These are phyloP conservation scores for Nylanderia fulva DNA, from an alignment of 1,140 invertebrate species.

Conservation along the genomic window DNA sequence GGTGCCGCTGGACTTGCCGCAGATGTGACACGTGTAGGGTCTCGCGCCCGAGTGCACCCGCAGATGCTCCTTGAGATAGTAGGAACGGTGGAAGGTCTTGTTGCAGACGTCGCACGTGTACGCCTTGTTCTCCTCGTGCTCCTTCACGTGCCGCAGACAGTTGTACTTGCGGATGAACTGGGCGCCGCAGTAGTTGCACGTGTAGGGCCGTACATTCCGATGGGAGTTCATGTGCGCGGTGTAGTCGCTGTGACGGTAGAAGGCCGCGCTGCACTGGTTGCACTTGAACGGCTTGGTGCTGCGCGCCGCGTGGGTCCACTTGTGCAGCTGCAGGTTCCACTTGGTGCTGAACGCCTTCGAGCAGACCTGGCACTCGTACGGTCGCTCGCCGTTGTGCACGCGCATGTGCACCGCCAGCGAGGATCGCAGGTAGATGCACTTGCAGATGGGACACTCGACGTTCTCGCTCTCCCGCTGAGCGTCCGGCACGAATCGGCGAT, in stretches of 20 bases:
- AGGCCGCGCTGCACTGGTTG: constrained; percentile 92
- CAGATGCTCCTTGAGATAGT: constrained; percentile 95
- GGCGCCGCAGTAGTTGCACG: constrained; percentile 97
- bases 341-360: constrained; percentile 94
- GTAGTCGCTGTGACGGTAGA: constrained; percentile 92
- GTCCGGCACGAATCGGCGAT: constrained; percentile 90
- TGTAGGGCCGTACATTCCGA: constrained; percentile 92
- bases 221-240: constrained; percentile 94
- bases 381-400: constrained; percentile 91
- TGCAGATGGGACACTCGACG: constrained; percentile 92
- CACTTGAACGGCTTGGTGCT: constrained; percentile 95
- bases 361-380: constrained; percentile 93
- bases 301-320: constrained; percentile 94
- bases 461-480: constrained; percentile 88
- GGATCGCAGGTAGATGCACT: constrained; percentile 91
- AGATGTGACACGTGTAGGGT: constrained; percentile 94
- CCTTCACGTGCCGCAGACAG: constrained; percentile 95
- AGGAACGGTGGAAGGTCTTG: constrained; percentile 94
- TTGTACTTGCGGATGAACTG: constrained; percentile 97
- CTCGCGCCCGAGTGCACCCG: constrained; percentile 93
- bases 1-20: constrained; percentile 94
- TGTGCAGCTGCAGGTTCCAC: constrained; percentile 95
- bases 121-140: constrained; percentile 95
- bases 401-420: constrained; percentile 93
- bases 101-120: constrained; percentile 95